phyloP scores from a whole-genome alignment of 2,888 invertebrate species.

The Eristalinus aeneus region DNA sequence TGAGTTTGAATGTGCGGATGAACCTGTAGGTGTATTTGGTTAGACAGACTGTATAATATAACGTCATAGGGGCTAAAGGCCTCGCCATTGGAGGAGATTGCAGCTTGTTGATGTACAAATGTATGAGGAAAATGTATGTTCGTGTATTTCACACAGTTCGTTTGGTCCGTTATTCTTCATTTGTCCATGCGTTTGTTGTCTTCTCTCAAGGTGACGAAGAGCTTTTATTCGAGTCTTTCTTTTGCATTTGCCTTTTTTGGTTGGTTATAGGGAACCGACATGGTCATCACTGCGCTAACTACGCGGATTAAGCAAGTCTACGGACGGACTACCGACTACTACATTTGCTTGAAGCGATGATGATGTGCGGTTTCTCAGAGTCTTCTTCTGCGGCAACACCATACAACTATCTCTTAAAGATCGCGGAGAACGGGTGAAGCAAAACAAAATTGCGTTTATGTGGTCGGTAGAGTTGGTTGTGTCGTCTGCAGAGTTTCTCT shows the following conservation, averaged over 20 bases:
- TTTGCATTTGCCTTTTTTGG: slow-evolving; percentile 37
- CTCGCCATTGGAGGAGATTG: slow-evolving; percentile 55
- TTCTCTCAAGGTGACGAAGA: slow-evolving; percentile 62
- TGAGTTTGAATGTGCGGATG: slow-evolving; percentile 25
- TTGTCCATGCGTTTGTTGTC: slow-evolving; percentile 61
- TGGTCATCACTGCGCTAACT: slow-evolving; percentile 51
- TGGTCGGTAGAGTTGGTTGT: slow-evolving; percentile 39
- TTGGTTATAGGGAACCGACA: slow-evolving; percentile 31
- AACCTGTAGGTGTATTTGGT: background rate
- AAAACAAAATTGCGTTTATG: slow-evolving; percentile 59
- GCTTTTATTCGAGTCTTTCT: slow-evolving; percentile 27
- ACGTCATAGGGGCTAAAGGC: slow-evolving; percentile 55
- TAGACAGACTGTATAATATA: slow-evolving; percentile 9
- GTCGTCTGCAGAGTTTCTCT: slow-evolving; percentile 60
- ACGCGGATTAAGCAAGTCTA: slow-evolving; percentile 45
- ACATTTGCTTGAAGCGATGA: slow-evolving; percentile 7
- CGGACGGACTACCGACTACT: slow-evolving; percentile 23
- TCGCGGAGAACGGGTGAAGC: slow-evolving; percentile 63
- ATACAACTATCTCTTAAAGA: slow-evolving; percentile 37
- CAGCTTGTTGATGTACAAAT: slow-evolving; percentile 5
- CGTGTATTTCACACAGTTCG: slow-evolving; percentile 1
- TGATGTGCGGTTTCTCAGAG: slow-evolving; percentile 51
- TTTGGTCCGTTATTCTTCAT: slow-evolving; percentile 47
- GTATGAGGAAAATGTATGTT: background rate
- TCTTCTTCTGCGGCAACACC: slow-evolving; percentile 39